These are phyloP conservation scores for Linhomoeus sp. DNA, from an alignment of 2,888 invertebrate genomes.

Conservation along the genomic window DNA sequence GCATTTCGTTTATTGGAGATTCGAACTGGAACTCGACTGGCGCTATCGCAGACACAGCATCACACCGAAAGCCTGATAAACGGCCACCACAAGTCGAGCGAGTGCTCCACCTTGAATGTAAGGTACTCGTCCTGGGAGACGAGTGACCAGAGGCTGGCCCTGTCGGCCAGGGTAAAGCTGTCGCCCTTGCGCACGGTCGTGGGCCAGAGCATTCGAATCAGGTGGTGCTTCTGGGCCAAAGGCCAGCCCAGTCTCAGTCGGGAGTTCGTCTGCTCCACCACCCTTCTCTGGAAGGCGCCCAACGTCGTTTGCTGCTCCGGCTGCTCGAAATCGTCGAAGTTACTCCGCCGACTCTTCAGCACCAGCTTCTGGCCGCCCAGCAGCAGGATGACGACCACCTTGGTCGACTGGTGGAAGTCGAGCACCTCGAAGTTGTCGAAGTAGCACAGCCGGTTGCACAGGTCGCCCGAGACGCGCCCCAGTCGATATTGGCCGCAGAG, in stretches of 20 bases:
- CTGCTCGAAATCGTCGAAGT: slow-evolving; percentile 13
- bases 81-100: too few species aligned
- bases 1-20: too few species aligned
- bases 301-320: slow-evolving; percentile 11
- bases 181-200: slow-evolving; percentile 1
- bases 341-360: slow-evolving; percentile 16
- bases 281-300: slow-evolving; percentile 16
- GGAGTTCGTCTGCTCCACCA: slow-evolving; percentile 17
- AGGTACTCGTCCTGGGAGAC: slow-evolving; percentile 20
- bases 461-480: slow-evolving; percentile 14
- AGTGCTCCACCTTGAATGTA: slow-evolving; percentile 2
- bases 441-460: slow-evolving; percentile 19
- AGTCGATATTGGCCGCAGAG: slow-evolving; percentile 1
- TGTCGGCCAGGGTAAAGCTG: slow-evolving; percentile 9
- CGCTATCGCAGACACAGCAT: too few species aligned
- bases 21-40: too few species aligned
- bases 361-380: slow-evolving; percentile 19
- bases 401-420: slow-evolving; percentile 17
- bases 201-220: slow-evolving; percentile 21
- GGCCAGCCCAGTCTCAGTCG: slow-evolving; percentile 20
- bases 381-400: slow-evolving; percentile 14
- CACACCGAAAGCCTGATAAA: too few species aligned
- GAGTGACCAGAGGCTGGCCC: slow-evolving; percentile 20
- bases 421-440: slow-evolving; percentile 15
- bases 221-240: slow-evolving; percentile 14